Percentiles rank a stretch among this genome's conserved stretches.
phyloP scores from a whole-genome alignment of 2,797 vertebrate genomes.

The Ctenosaura bakeri region DNA sequence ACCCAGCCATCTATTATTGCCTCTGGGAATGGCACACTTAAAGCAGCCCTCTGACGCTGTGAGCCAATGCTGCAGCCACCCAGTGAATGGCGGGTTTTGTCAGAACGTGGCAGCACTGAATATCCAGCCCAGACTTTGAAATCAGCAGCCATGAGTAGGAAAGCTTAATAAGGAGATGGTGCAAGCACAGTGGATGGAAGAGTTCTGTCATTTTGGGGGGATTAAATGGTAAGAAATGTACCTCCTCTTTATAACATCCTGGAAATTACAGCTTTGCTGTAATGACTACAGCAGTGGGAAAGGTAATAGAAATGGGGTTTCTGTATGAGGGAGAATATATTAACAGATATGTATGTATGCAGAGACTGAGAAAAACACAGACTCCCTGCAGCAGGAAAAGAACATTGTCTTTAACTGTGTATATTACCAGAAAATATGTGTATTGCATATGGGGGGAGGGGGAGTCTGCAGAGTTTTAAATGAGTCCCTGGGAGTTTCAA shows the following conservation, averaged over 20 bases:
- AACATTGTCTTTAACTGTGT: slow-evolving; percentile 32
- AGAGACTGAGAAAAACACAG: neutral
- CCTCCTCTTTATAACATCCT: slow-evolving; percentile 57
- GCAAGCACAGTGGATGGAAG: slow-evolving; percentile 3
- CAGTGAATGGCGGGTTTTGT: slow-evolving; percentile 53
- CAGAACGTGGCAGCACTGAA: slow-evolving; percentile 52
- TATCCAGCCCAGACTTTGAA: slow-evolving; percentile 23
- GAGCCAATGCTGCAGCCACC: neutral
- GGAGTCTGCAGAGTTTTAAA: slow-evolving; percentile 16
- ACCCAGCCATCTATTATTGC: slow-evolving; percentile 45
- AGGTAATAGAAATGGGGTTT: slow-evolving; percentile 39
- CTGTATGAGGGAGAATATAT: slow-evolving; percentile 18
- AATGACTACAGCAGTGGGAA: slow-evolving; percentile 49
- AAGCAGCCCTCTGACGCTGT: slow-evolving; percentile 36
- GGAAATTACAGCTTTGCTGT: slow-evolving; percentile 31
- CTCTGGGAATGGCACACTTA: slow-evolving; percentile 52
- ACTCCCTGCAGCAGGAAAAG: neutral
- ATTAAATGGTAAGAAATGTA: slow-evolving; percentile 65
- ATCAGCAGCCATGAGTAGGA: slow-evolving; percentile 31
- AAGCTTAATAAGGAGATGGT: slow-evolving; percentile 62
- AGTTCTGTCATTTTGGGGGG: slow-evolving; percentile 56
- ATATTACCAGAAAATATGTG: slow-evolving; percentile 21
- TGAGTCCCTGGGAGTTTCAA: slow-evolving; percentile 1
- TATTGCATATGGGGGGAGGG: neutral
- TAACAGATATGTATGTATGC: neutral